Evolutionary conservation across 2,113 vertebrate genomes (phyloP).

Genomic region (Epinephelus moara): DNA sequence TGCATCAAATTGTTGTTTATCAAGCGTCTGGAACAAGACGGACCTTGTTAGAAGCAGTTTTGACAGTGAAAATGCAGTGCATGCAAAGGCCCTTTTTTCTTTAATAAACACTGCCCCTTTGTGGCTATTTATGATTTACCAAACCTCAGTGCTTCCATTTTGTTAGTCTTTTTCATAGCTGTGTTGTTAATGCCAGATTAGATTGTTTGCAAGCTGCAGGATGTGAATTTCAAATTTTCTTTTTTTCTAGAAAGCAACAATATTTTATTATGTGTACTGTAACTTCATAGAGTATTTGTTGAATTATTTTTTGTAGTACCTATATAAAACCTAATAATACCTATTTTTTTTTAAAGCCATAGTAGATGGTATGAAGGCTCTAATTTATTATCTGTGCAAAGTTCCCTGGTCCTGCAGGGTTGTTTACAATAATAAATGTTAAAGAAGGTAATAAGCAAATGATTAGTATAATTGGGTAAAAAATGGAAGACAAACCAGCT

Average conservation of each 20-base stretch:
- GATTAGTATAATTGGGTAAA: background rate
- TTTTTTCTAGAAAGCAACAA: background rate
- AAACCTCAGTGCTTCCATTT: background rate
- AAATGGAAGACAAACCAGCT: background rate
- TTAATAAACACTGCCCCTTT: background rate
- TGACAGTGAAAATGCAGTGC: background rate
- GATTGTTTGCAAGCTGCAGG: background rate
- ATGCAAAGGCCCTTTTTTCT: background rate
- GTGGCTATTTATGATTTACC: background rate
- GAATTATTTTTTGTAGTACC: background rate
- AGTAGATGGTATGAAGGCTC: background rate
- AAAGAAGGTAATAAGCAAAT: background rate
- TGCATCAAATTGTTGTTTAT: background rate
- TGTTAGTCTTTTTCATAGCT: background rate
- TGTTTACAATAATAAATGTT: background rate
- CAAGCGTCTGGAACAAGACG: background rate
- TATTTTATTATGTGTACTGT: background rate
- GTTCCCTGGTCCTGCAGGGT: background rate
- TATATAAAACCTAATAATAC: background rate
- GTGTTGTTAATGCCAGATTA: background rate
- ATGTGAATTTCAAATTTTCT: background rate
- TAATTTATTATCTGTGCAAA: background rate
- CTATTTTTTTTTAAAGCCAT: background rate
- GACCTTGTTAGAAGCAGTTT: background rate
- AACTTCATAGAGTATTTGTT: no score